Percentiles rank a stretch among this genome's conserved stretches.
These are phyloP conservation scores for Stegodyphus mimosarum DNA, from an alignment of 1,140 invertebrate genomes.

Conservation along the genomic window DNA sequence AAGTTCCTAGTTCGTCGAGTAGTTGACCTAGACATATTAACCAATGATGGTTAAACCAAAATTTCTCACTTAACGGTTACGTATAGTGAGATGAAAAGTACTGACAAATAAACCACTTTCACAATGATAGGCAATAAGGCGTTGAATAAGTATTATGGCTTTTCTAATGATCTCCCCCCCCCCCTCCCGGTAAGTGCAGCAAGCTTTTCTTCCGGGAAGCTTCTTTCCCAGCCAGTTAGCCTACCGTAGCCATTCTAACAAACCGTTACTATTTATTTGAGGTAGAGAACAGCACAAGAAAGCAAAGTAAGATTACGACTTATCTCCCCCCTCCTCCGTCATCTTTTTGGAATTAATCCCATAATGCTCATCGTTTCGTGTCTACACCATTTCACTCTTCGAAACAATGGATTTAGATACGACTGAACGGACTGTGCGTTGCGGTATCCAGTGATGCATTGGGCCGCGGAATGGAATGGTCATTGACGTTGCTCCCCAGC, in stretches of 20 bases:
- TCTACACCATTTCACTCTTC: background rate
- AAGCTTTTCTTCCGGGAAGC: background rate
- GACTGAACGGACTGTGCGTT: slow-evolving; percentile 18
- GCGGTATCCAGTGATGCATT: background rate
- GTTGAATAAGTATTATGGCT: background rate
- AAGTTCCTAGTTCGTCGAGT: no score
- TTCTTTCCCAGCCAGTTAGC: background rate
- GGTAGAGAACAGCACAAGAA: background rate
- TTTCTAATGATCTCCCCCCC: background rate
- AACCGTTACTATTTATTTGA: background rate
- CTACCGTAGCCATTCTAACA: background rate
- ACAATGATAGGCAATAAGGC: no score
- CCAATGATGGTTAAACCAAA: no score
- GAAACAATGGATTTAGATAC: slow-evolving; percentile 30
- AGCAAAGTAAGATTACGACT: background rate
- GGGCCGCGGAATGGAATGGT: background rate
- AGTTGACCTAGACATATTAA: no score
- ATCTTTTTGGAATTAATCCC: background rate
- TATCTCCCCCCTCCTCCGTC: background rate
- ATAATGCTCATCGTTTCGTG: background rate
- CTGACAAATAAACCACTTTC: no score
- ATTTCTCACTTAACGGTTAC: no score
- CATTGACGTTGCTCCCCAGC: background rate
- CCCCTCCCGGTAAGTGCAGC: background rate
- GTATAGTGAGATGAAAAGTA: no score